Evolutionary conservation across 2,113 vertebrate species (phyloP), one percentile per base, ranked within the genome.

Genomic region (Pitta sordida): DNA sequence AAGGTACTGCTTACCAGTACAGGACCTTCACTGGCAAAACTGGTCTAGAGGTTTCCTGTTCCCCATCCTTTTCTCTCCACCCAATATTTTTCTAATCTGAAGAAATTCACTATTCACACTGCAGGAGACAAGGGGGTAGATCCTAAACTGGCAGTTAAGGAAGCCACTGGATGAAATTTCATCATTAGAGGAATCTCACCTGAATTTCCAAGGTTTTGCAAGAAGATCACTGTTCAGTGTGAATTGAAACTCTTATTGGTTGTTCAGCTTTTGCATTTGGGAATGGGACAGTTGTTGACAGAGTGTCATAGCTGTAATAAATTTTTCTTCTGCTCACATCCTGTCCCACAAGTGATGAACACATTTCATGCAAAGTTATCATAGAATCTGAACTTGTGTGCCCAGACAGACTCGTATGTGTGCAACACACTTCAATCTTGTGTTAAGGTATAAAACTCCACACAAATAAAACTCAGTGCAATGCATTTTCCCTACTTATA

Each of bases 341-440:
- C 49, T 91, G 29, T 81, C 20, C 48, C 62, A 60, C 20, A 73
- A 56, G 46, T n/a, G 21, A 67, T 74, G 21, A 92, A 85, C 23
- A 43, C 5, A 26, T 92, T 86, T 94, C 75, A 86, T 6, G 22
- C n/a, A 67, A 91, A 91, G 32, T 32, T 36, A 70, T 75, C 19
- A 43, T 27, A 88, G 64, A 83, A 43, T 60, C 64, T 90, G 46
- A 75, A 89, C 52, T 62, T 30, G 3, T 74, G 55, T 83, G 60
- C 55, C 64, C 64, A 91, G 69, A 52, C 36, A 87, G 79, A 83
- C 39, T 55, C 86, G 10, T 62, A 82, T 60, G 75, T 27, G 44
- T 92, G 82, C 84, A 93, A 94, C 44, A 85, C 86, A 93, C 78
- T 90, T 55, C 41, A 95, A 82, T 87, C n/a, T 63, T 81, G 71